These are phyloP conservation scores for Cryptus viduatorius DNA, from an alignment of 2,888 invertebrate species.

Conservation along the genomic window DNA sequence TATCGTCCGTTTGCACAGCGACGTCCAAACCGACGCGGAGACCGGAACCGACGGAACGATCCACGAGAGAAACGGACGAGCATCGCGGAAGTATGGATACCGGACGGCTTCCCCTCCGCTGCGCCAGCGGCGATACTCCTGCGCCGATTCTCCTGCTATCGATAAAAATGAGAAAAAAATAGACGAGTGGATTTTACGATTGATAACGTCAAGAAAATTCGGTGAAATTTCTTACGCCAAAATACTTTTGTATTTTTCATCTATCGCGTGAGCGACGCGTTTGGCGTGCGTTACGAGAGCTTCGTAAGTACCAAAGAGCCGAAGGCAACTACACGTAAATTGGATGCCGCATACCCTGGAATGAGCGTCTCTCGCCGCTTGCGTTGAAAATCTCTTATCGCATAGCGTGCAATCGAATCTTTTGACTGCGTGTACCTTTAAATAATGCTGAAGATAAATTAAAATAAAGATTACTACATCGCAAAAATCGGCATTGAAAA, in stretches of 20 bases:
- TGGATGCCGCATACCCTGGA: conserved; percentile 82
- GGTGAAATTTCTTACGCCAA: conserved; percentile 72
- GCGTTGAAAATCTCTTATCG: conserved; percentile 83
- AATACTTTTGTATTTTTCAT: conserved; percentile 80
- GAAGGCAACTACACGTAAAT: conserved; percentile 82
- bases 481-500: too few species aligned
- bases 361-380: conserved; percentile 83
- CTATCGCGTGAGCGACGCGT: conserved; percentile 79
- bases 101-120: neutral
- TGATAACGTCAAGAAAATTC: conserved; percentile 31
- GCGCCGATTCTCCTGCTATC: conserved; percentile 17
- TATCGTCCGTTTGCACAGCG: conserved; percentile 81
- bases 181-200: neutral
- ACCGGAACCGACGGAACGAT: conserved; percentile 39
- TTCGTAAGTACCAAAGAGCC: conserved; percentile 82
- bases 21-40: conserved; percentile 76
- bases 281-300: conserved; percentile 84
- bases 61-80: neutral
- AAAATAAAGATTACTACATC: too few species aligned
- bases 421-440: conserved; percentile 85
- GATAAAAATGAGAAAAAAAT: neutral
- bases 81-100: conserved; percentile 46
- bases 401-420: conserved; percentile 82
- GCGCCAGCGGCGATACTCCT: neutral
- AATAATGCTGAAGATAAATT: conserved; percentile 81